Conservation (phyloP, 2,797 vertebrate genomes). For the Margarornis squamiger region DNA sequence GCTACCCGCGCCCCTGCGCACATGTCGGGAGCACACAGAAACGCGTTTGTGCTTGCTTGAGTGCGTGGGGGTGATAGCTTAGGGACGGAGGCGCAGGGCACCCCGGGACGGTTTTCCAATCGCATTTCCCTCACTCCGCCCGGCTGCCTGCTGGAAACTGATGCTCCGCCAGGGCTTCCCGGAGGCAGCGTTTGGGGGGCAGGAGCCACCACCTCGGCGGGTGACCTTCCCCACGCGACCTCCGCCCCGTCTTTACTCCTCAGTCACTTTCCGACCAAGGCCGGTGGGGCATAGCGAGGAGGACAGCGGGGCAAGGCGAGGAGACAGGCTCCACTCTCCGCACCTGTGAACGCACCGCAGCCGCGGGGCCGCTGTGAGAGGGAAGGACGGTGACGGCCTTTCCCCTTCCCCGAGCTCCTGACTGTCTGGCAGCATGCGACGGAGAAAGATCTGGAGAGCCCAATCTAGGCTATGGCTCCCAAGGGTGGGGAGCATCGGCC, state of each 20-base stretch:
- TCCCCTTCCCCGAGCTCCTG: neutral
- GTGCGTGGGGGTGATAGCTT: neutral
- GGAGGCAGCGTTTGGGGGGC: neutral
- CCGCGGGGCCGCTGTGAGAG: rapidly evolving
- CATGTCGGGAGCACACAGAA: rapidly evolving
- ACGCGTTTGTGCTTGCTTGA: rapidly evolving
- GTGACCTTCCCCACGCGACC: neutral
- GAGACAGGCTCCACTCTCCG: rapidly evolving
- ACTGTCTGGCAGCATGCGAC: neutral
- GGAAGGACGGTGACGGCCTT: rapidly evolving
- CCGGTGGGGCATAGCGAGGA: rapidly evolving
- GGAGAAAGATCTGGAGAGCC: neutral
- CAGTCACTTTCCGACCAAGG: neutral
- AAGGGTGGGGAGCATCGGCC: too few species aligned
- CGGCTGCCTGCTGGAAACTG: neutral
- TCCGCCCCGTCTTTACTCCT: neutral
- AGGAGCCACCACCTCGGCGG: neutral
- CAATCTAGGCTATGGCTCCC: rapidly evolving
- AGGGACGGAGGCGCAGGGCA: too few species aligned
- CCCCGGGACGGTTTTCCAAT: rapidly evolving
- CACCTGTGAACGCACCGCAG: neutral
- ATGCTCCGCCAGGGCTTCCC: neutral
- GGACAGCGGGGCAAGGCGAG: rapidly evolving
- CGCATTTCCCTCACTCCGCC: rapidly evolving
- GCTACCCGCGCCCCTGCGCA: too few species aligned